phyloP scores from a whole-genome alignment of 2,888 invertebrate species.

The Salpingus planirostris region DNA sequence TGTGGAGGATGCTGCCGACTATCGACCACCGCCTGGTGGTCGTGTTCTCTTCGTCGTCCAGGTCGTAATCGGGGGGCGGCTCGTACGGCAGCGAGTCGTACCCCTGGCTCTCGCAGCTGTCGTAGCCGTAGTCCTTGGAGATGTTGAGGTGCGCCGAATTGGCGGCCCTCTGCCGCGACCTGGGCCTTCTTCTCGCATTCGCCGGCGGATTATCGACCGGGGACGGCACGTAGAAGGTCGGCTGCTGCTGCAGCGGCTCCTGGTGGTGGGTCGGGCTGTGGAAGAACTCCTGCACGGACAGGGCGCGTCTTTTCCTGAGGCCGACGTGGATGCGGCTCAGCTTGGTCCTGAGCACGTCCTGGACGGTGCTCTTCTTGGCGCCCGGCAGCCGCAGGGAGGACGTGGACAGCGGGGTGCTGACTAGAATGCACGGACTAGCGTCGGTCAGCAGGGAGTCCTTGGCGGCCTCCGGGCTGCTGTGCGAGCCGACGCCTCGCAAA shows the following conservation, averaged over 20 bases:
- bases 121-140: slow-evolving; percentile 32
- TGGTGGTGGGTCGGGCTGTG: slow-evolving; percentile 38
- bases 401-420: slow-evolving; percentile 37
- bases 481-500: slow-evolving; percentile 43
- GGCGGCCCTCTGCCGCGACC: slow-evolving; percentile 25
- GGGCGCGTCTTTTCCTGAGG: slow-evolving; percentile 53
- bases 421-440: slow-evolving; percentile 40
- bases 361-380: slow-evolving; percentile 46
- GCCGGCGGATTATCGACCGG: slow-evolving; percentile 35
- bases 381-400: slow-evolving; percentile 44
- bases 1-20: slow-evolving; percentile 28
- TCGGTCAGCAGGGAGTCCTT: slow-evolving; percentile 48
- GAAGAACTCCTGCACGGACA: slow-evolving; percentile 62
- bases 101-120: slow-evolving; percentile 33
- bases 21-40: slow-evolving; percentile 33
- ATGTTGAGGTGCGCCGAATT: slow-evolving; percentile 21
- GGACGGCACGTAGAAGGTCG: slow-evolving; percentile 65
- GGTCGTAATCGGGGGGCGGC: slow-evolving; percentile 40
- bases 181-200: slow-evolving; percentile 21
- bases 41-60: slow-evolving; percentile 21
- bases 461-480: slow-evolving; percentile 46
- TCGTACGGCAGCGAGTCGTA: slow-evolving; percentile 36
- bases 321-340: slow-evolving; percentile 64
- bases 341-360: slow-evolving; percentile 55
- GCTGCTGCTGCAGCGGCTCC: slow-evolving; percentile 40